Evolutionary conservation across 2,113 vertebrate species (phyloP), one percentile per base, ranked within the genome.

Genomic region (human): DNA sequence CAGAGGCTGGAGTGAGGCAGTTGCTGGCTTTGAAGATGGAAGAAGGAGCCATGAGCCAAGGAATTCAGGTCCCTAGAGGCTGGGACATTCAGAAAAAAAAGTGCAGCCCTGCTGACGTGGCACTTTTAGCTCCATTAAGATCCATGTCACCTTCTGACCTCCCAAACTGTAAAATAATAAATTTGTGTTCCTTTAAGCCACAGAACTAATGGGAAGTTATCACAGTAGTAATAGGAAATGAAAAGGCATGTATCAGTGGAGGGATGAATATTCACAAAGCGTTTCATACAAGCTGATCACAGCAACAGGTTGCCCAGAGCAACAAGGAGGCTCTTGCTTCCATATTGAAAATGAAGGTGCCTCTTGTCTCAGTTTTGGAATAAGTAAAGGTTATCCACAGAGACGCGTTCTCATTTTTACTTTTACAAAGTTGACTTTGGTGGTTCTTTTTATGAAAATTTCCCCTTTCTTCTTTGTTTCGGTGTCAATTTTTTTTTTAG

Each of bases 371-470:
- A 2, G 76, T 93, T 97, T 97, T 96, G 45, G 50, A 88, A 50
- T 84, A 93, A 92, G 90, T 93, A 66, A 80, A 76, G 25, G 22
- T 64, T 30, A 61, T 89, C 82, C 86, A 79, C 10, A 17, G 83
- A 92, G 84, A 59, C 27, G 17, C 79, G 30, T 25, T 93, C 86
- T 94, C 92, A 20, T 86, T 96, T 93, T 92, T 23, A 92, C 90
- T 93, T 96, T 86, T 59, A 68, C 13, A 2, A 40, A 84, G 81
- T 90, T 73, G 72, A 91, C 89, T 87, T 89, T 7, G 82, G 50
- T 85, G 50, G 43, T 83, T 96, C 80, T 91, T 97, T 92, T 97
- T 79, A 83, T 85, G 93, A 97, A 96, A 96, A 84, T 40, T 94
- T n/a, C 35, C 75, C 61, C 66, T 40, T 38, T 73, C 61, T 96